Base-by-base conservation (phyloP, 2,888 invertebrate genomes). In the Andrena minutula region DNA sequence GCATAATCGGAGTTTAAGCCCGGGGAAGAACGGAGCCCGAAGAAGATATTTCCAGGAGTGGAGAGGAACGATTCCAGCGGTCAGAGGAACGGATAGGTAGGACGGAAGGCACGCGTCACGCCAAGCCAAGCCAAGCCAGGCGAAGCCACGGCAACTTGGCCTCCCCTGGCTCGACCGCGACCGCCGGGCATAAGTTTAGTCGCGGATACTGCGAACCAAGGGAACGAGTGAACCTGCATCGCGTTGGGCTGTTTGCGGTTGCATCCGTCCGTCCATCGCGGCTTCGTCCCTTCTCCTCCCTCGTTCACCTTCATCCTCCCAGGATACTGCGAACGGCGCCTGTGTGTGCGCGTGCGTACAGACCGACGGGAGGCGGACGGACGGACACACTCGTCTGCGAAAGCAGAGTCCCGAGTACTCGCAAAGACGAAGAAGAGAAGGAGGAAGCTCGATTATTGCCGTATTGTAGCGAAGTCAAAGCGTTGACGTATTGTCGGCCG, bases 1-100 rank as follows among this genome's bases (percentile, higher is more conserved):
- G 86, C 87, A 89, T 90, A 91, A 92, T 91, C 90, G 88, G 87
- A 89, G 89, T 90, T 89, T 88, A 89, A 89, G 86, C 41, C 16
- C 75, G 80, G 75, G 85, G 85, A 87, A 89, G 87, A 85, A 88
- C 86, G 64, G 87, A 85, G 87, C 86, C 60, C 79, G 79, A 85
- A 82, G 85, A 87, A 87, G 84, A 87, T 78, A 85, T 88, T 87
- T 84, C 80, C 87, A 65, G 72, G 61, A n/a, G 49, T 23, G n/a
- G 8, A 63, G 58, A 51, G 56, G 61, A 69, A 63, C 58, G 68
- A 53, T 53, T 74, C 49, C 23, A 56, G 64, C 68, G 47, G 68
- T 8, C 12, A 35, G 53, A 26, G 69, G 69, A 35, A 66, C 60
- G 53, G 60, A 51, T 7, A 41, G 49, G 32, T 58, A 20, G 35